phyloP scores from a whole-genome alignment of 2,797 vertebrate species.

The Meda fulgida region DNA sequence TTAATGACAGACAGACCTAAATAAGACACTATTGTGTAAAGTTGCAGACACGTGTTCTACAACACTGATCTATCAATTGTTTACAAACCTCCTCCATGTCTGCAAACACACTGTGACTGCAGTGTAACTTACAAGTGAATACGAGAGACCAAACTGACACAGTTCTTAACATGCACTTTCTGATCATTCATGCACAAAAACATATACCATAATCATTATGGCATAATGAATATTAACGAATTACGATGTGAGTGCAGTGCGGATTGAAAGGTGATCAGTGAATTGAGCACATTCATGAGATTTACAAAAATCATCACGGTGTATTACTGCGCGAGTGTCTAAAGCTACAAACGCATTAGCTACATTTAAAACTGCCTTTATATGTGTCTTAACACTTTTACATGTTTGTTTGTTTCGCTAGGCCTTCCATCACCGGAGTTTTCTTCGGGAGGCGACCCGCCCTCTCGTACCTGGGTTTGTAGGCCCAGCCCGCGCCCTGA shows the following conservation, averaged over 20 bases:
- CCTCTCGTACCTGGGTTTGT: conserved; percentile 90
- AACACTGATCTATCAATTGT: conserved; percentile 47
- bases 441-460: conserved; percentile 76
- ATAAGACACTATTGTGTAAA: conserved; percentile 23
- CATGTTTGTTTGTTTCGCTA: conserved; percentile 62
- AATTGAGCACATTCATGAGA: not conserved
- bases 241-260: not conserved
- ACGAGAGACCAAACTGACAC: not conserved
- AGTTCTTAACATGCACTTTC: not conserved
- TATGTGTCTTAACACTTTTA: conserved; percentile 30
- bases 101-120: not conserved
- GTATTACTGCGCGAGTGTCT: not conserved
- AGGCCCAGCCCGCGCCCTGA: conserved; percentile 88
- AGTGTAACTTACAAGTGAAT: not conserved
- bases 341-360: not conserved
- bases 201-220: too few species aligned
- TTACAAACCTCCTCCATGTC: conserved; percentile 37
- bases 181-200: not conserved
- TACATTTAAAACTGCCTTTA: conserved; percentile 1
- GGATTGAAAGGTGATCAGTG: conserved; percentile 1
- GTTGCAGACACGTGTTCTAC: conserved; percentile 53
- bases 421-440: conserved; percentile 85
- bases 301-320: conserved; percentile 1
- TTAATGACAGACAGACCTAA: not conserved
- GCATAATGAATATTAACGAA: not conserved